Base-by-base conservation (phyloP, 2,888 invertebrate genomes). In the Drosophila atripex region DNA sequence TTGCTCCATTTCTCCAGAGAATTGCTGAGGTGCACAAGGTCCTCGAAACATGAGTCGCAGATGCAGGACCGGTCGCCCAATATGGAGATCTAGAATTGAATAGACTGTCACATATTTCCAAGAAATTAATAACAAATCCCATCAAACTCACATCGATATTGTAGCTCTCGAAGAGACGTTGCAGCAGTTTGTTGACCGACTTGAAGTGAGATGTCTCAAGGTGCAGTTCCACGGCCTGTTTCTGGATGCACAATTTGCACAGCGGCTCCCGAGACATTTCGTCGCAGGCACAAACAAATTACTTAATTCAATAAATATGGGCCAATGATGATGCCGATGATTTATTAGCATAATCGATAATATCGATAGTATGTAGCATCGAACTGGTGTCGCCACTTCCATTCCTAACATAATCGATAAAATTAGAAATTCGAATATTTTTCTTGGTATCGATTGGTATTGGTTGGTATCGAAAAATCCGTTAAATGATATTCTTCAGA, bases 81-180 rank as follows among this genome's bases (percentile, higher is more conserved):
- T 11, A 65, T 30, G 11, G 39, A 18, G 8, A 41, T 18, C 39
- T 39, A n/a, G 16, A 30, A 14, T n/a, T n/a, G 2, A 32, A 32
- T n/a, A n/a, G 5, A 14, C 1, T 5, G 35, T 35, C 5, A 35
- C 1, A 0, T 14, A n/a, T 35, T n/a, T n/a, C 7, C 6, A 35
- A 2, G 7, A 35, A 35, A 14, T 7, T 6, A n/a, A 12, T 32
- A 32, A 2, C 2, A 35, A 7, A 9, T 16, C 7, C 6, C n/a
- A 14, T 28, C 4, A 4, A 21, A 14, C 28, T 32, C 35, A 59
- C 65, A 46, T 59, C 16, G 6, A 65, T 59, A 7, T 54, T 39
- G 49, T 49, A 65, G 7, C 23, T 12, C 14, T 25, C 32, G n/a
- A 65, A 49, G 30, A 65, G 28, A 35, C 49, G 46, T 14, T 65